Conservation (phyloP, 2,888 invertebrate species). For the Apoda limacodes region DNA sequence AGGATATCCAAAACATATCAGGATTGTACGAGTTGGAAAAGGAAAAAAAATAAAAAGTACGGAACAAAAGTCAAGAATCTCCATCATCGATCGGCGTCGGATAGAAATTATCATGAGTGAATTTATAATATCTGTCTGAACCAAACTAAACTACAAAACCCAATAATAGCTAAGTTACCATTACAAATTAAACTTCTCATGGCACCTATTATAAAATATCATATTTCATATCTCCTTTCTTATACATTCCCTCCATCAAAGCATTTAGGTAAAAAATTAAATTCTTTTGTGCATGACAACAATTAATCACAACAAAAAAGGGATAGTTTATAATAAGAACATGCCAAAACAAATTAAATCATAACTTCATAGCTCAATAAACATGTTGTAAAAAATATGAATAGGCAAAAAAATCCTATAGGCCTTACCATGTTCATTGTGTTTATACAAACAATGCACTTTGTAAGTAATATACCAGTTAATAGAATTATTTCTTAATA, state of each 20-base stretch:
- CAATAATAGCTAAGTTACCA: too few relatives aligned
- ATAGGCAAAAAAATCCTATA: slow-evolving; percentile 42
- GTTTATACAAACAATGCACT: slow-evolving; percentile 49
- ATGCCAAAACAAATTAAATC: slow-evolving; percentile 68
- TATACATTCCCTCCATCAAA: slow-evolving; percentile 16
- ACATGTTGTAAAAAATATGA: slow-evolving; percentile 40
- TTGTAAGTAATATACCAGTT: slow-evolving; percentile 33
- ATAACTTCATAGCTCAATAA: slow-evolving; percentile 61
- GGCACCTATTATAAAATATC: slow-evolving; percentile 34
- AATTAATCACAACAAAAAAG: slow-evolving; percentile 27
- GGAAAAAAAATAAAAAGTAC: slow-evolving; percentile 41
- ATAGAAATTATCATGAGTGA: slow-evolving; percentile 14
- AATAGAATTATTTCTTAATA: slow-evolving; percentile 42
- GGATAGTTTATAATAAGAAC: slow-evolving; percentile 42
- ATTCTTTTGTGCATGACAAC: too few relatives aligned
- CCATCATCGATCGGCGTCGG: slow-evolving; percentile 53
- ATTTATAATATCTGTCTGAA: too few relatives aligned
- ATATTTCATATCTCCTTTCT: slow-evolving; percentile 31
- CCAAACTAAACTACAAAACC: too few relatives aligned
- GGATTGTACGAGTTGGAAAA: slow-evolving; percentile 43
- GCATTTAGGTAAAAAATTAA: too few relatives aligned
- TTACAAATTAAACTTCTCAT: too few relatives aligned
- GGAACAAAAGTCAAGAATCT: slow-evolving; percentile 59
- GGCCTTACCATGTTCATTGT: slow-evolving; percentile 66
- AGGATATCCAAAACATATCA: slow-evolving; percentile 39